Conservation (phyloP, 2,888 invertebrate genomes). For the Drosophila kuntzei region DNA sequence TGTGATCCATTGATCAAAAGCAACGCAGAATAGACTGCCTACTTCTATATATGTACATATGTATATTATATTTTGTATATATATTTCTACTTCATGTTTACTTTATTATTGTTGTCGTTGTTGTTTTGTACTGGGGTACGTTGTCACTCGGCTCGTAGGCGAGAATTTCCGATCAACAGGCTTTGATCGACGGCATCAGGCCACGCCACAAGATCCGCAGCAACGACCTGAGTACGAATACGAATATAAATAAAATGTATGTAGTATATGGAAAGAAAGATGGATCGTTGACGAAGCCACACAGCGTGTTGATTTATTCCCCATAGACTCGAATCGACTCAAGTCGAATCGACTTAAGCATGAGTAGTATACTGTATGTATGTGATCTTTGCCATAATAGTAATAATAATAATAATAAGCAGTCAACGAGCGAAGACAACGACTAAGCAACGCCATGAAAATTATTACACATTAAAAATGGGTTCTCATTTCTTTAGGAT, state of each 20-base stretch:
- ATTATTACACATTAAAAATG: constrained; percentile 52
- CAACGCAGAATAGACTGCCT: constrained; percentile 36
- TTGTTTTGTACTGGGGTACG: constrained; percentile 50
- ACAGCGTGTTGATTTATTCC: constrained; percentile 84
- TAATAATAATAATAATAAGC: constrained; percentile 42
- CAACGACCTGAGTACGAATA: constrained; percentile 13
- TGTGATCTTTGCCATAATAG: constrained; percentile 56
- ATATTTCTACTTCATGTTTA: constrained; percentile 42
- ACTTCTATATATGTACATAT: constrained; percentile 17
- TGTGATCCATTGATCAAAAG: constrained; percentile 62
- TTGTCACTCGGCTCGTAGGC: constrained; percentile 81
- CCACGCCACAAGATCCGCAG: constrained; percentile 55
- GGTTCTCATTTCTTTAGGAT: constrained; percentile 4
- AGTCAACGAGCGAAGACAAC: constrained; percentile 45
- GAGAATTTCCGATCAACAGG: constrained; percentile 81
- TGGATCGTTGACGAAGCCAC: constrained; percentile 78
- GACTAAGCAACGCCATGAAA: constrained; percentile 46
- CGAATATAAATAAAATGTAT: neutral
- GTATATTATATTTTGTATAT: constrained; percentile 12
- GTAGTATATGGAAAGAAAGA: constrained; percentile 57
- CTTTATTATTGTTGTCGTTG: constrained; percentile 46
- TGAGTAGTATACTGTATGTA: constrained; percentile 10
- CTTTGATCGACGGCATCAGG: constrained; percentile 76
- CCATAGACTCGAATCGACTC: constrained; percentile 66
- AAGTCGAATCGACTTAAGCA: constrained; percentile 34